Evolutionary conservation across 2,888 invertebrate genomes (phyloP).

Genomic region (Ichneumoninae sp.): DNA sequence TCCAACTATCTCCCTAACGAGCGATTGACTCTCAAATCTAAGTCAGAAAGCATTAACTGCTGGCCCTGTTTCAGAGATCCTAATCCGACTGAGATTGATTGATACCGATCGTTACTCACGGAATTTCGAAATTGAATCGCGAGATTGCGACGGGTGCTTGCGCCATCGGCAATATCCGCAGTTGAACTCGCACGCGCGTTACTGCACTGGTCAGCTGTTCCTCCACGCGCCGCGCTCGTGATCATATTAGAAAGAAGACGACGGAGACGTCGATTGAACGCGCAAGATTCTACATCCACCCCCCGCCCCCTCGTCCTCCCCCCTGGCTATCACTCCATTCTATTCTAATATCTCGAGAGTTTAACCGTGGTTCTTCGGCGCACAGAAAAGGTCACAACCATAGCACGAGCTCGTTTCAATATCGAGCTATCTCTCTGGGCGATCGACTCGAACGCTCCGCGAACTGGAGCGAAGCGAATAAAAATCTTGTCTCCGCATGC

Average conservation of each 20-base stretch:
- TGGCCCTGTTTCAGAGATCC: neutral
- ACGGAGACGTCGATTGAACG: neutral
- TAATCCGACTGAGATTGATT: conserved; percentile 19
- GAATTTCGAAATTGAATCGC: conserved; percentile 29
- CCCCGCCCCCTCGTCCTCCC: neutral
- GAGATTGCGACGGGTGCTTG: neutral
- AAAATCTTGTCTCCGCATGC: conserved; percentile 56
- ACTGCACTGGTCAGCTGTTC: conserved; percentile 32
- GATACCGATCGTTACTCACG: conserved; percentile 21
- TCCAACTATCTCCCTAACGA: conserved; percentile 22
- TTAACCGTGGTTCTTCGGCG: conserved; percentile 1
- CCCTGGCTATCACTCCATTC: conserved; percentile 31
- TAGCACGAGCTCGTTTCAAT: conserved; percentile 49
- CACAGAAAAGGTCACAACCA: conserved; percentile 20
- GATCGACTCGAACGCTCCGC: conserved; percentile 55
- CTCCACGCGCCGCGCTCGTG: neutral
- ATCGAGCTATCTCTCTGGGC: conserved; percentile 48
- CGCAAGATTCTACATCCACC: neutral
- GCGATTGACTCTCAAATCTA: conserved; percentile 8
- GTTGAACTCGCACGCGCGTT: conserved; percentile 9
- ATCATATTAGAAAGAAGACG: conserved; percentile 3
- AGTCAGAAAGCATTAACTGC: neutral
- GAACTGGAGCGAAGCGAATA: conserved; percentile 63
- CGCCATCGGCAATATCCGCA: conserved; percentile 31
- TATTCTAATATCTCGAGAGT: conserved; percentile 39